Evolutionary conservation across 64 coral and sea anemone genomes (phyloP), one percentile per base, ranked within the genome.

Genomic region (Trachythela sp.): DNA sequence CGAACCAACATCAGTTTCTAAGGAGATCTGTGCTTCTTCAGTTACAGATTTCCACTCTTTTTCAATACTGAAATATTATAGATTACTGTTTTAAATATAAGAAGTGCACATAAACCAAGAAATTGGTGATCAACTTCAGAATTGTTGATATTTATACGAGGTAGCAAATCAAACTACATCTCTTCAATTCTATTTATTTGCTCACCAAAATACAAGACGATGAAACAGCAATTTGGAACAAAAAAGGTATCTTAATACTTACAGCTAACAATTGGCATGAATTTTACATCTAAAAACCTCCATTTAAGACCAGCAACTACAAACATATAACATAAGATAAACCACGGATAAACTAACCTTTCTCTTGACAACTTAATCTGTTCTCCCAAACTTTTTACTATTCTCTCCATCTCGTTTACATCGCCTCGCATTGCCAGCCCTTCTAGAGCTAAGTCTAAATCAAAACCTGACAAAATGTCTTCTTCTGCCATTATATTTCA

Each of bases 381-480:
- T 80, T 80, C 37, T 80, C 75, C 75, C 31, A 80, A 37, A 18
- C 9, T 80, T 30, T 80, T 80, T 9, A 80, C 37, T 4, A 80
- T 2, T 80, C 20, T 39, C 37, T 80, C 75, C 30, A 80, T 35
- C 17, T 80, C 75, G 13, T 17, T 37, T 14, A 30, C 37, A 80
- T 80, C 75, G 4, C 33, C 27, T 80, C 75, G 20, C 6, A 80
- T 80, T 80, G 26, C 75, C 31, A 80, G 15, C 13, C 75, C 75
- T 80, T 80, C 75, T 30, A 80, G 30, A 80, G 75, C 75, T 36
- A 80, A 10, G 30, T 80, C 75, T 22, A 80, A 80, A 35, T 80
- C 75, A 36, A 80, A 80, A 20, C 35, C 15, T 13, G 42, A 45
- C 11, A 30, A 37, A 35, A 37, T 36, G 10, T 36, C 33, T 36